Evolutionary conservation across 2,888 invertebrate genomes (phyloP).

Genomic region (Orthosia gothica): DNA sequence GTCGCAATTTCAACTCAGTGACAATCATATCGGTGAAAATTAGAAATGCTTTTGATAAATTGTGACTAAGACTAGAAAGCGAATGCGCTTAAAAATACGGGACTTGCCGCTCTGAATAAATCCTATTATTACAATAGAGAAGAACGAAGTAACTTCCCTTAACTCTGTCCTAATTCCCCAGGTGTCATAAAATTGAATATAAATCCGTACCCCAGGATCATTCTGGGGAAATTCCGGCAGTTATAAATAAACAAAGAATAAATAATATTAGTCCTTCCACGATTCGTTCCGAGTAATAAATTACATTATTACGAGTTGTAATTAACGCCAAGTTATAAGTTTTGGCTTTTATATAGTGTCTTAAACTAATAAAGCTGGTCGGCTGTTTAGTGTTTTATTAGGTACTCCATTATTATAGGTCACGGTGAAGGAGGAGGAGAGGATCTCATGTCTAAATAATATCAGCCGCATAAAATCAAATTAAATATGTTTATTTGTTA

Average conservation of each 20-base stretch:
- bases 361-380: constrained; percentile 65
- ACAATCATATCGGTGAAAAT: background rate
- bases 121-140: constrained; percentile 2
- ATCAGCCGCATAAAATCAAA: too few relatives aligned
- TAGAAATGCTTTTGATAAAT: background rate
- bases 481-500: too few relatives aligned
- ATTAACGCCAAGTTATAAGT: constrained; percentile 66
- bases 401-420: constrained; percentile 51
- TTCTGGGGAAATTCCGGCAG: constrained; percentile 26
- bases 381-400: constrained; percentile 61
- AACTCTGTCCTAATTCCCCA: constrained; percentile 10
- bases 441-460: too few relatives aligned
- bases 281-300: constrained; percentile 60
- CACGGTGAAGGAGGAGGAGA: constrained; percentile 10
- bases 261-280: constrained; percentile 58
- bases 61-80: background rate
- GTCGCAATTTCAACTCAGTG: background rate
- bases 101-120: background rate
- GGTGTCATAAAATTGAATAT: constrained; percentile 51
- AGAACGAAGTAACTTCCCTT: constrained; percentile 12
- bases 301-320: constrained; percentile 66
- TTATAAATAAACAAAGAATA: constrained; percentile 61
- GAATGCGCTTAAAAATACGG: background rate
- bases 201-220: constrained; percentile 32
- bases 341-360: constrained; percentile 67